Base-by-base conservation (phyloP, 2,113 vertebrate species). In the Trichomycterus rosablanca region DNA sequence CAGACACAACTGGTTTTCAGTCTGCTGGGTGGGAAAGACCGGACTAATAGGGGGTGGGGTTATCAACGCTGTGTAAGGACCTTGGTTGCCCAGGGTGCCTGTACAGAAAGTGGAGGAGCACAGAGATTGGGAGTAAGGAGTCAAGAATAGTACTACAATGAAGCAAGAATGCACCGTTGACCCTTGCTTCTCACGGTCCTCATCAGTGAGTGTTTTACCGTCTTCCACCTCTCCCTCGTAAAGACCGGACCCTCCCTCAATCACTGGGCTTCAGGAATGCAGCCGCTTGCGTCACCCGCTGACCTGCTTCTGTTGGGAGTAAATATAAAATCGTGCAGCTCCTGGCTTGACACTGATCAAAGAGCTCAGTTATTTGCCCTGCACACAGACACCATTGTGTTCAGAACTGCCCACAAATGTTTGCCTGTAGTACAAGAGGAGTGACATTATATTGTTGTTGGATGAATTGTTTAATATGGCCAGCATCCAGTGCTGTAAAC, bases 311-410 rank as follows among this genome's bases (percentile, higher is more conserved):
- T 71, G 59, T 69, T 69, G 71, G 22, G n/a, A 59, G 82, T 84
- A 87, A 88, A 87, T 86, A 87, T 83, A 86, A 83, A 86, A 84
- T 84, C 60, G 65, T 68, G 53, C 60, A 12, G 66, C 74, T 82
- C 79, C 74, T 66, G 63, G 65, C 63, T 19, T 42, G 16, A 67
- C 75, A 53, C 22, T n/a, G n/a, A n/a, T n/a, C n/a, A n/a, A n/a
- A n/a, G n/a, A n/a, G n/a, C n/a, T 23, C 62, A 75, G 24, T 22
- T 32, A 23, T 35, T 20, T 26, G 40, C 54, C 10, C 1, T 5
- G 26, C 68, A 51, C 22, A 45, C 34, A 8, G 15, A 20, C 1
- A 63, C 70, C 76, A 53, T 67, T 71, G 66, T 60, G 60, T 46
- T 74, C 68, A 66, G 74, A 66, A 67, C 22, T 66, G 60, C 63